A percentile compares a stretch with the other conserved stretches of the same genome.
Conservation (phyloP, 2,113 vertebrate species). For the Paratilapia polleni region DNA sequence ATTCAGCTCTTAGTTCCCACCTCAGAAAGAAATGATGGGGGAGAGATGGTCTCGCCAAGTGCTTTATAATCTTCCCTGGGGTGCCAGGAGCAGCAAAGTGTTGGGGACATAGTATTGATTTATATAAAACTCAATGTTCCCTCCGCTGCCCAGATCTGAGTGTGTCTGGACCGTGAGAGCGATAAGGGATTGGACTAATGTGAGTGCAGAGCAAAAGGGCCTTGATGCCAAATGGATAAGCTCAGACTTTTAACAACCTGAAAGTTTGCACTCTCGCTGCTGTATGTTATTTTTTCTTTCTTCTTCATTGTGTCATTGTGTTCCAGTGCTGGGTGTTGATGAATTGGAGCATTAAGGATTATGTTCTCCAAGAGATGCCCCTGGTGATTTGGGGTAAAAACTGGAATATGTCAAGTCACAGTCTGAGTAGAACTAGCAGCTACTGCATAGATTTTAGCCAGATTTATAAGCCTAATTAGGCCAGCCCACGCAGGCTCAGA, state of each 20-base stretch:
- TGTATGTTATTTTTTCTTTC: conserved; percentile 19
- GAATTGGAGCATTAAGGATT: conserved; percentile 58
- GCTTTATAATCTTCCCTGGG: conserved; percentile 69
- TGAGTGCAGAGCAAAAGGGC: conserved; percentile 64
- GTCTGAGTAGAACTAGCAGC: conserved; percentile 25
- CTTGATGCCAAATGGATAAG: conserved; percentile 67
- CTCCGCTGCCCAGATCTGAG: conserved; percentile 66
- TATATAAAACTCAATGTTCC: conserved; percentile 77
- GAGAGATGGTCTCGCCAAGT: conserved; percentile 59
- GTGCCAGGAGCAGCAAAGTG: conserved; percentile 61
- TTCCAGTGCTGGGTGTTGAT: conserved; percentile 45
- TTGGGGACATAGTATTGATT: conserved; percentile 76
- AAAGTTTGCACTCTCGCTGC: conserved; percentile 57
- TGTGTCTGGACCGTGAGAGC: conserved; percentile 57
- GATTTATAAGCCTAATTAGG: conserved; percentile 63
- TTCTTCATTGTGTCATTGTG: conserved; percentile 36
- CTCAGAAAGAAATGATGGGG: conserved; percentile 64
- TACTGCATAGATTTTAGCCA: conserved; percentile 18
- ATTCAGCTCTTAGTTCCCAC: conserved; percentile 39
- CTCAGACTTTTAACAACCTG: conserved; percentile 67
- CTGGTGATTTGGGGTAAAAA: conserved; percentile 53
- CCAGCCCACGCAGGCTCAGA: conserved; percentile 7
- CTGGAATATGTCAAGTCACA: conserved; percentile 44
- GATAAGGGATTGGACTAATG: conserved; percentile 74
- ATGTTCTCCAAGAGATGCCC: conserved; percentile 48